A percentile compares a stretch with the other conserved stretches of the same genome.
These are phyloP conservation scores for Yponomeuta plumbellus DNA, from an alignment of 2,888 invertebrate genomes.

Conservation along the genomic window DNA sequence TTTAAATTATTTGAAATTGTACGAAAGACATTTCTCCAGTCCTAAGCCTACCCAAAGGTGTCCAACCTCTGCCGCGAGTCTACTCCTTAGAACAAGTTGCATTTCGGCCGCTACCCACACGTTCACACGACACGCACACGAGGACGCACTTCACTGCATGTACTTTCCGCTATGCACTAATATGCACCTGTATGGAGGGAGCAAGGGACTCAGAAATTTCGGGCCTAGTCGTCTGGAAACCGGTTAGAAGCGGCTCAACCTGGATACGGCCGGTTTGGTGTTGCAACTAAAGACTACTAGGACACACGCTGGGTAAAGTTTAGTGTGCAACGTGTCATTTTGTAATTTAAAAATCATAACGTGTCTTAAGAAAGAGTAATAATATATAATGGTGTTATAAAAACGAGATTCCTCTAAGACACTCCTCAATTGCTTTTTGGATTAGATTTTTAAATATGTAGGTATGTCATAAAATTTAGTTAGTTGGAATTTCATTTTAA, in stretches of 20 bases:
- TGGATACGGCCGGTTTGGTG: not conserved
- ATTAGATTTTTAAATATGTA: no score
- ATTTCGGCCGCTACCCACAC: slow-evolving; percentile 53
- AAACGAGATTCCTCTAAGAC: no score
- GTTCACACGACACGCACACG: slow-evolving; percentile 24
- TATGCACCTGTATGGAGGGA: slow-evolving; percentile 42
- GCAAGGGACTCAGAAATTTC: slow-evolving; percentile 18
- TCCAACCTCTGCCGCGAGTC: slow-evolving; percentile 46
- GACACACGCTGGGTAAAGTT: not conserved
- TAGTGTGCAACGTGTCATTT: not conserved
- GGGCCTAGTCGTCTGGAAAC: slow-evolving; percentile 16
- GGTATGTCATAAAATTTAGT: no score
- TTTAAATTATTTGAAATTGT: no score
- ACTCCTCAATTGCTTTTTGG: no score
- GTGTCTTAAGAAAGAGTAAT: no score
- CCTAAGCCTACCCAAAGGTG: slow-evolving; percentile 25
- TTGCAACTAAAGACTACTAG: not conserved
- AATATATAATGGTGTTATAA: no score
- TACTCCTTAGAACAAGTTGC: slow-evolving; percentile 72
- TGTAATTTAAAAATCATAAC: no score
- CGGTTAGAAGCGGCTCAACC: slow-evolving; percentile 14
- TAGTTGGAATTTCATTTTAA: no score
- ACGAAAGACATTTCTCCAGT: not conserved
- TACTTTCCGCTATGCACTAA: slow-evolving; percentile 36
- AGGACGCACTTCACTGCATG: slow-evolving; percentile 23